phyloP scores from a whole-genome alignment of 2,113 vertebrate genomes.

The Probosciger aterrimus region DNA sequence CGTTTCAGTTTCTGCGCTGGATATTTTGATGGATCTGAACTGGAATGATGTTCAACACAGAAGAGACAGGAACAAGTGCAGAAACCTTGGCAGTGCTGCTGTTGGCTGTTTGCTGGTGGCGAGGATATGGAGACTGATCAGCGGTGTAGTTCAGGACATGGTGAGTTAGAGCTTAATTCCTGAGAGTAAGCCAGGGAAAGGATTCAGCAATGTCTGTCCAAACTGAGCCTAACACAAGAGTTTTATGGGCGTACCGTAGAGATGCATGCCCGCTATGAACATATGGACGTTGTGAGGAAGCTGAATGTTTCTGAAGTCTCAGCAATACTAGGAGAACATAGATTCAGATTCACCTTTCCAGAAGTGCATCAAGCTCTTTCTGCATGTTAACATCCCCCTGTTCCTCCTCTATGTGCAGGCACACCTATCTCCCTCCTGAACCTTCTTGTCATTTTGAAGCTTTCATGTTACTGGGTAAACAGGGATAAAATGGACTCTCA shows the following conservation, averaged over 20 bases:
- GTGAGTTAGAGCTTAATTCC: neutral
- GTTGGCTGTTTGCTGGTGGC: neutral
- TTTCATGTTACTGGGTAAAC: neutral
- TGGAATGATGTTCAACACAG: neutral
- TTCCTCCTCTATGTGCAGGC: neutral
- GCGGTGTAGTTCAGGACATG: neutral
- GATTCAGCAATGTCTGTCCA: neutral
- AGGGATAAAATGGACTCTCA: neutral
- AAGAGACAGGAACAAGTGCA: neutral
- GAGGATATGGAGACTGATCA: neutral
- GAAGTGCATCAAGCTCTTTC: neutral
- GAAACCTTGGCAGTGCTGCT: neutral
- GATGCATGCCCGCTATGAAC: accelerated
- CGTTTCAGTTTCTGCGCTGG: neutral
- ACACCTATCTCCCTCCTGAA: neutral
- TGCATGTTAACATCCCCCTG: neutral
- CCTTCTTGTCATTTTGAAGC: neutral
- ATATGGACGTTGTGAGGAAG: accelerated
- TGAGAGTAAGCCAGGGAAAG: neutral
- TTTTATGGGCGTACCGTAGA: neutral
- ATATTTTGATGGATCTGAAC: neutral
- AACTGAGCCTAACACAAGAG: neutral
- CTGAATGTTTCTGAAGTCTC: neutral
- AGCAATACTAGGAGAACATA: neutral
- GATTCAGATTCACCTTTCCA: neutral